These are phyloP conservation scores for Hylaea fasciaria DNA, from an alignment of 2,888 invertebrate genomes.

Conservation along the genomic window DNA sequence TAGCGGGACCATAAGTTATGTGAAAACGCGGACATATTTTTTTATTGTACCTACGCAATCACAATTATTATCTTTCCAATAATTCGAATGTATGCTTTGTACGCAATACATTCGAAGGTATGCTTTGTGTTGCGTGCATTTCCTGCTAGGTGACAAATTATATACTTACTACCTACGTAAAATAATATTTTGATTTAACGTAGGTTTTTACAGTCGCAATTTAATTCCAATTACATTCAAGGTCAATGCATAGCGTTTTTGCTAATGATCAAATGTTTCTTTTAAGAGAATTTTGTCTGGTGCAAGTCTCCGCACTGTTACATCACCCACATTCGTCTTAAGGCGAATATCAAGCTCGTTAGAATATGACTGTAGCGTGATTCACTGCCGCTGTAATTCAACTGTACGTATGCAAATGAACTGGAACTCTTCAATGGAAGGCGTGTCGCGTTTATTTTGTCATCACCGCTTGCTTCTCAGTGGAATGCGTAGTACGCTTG, in stretches of 20 bases:
- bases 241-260: constrained; percentile 36
- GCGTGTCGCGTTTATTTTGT: constrained; percentile 50
- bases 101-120: not conserved
- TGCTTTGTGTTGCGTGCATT: not conserved
- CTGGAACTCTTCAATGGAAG: constrained; percentile 61
- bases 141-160: constrained; percentile 6
- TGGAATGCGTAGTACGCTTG: constrained; percentile 45
- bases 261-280: constrained; percentile 56
- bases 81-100: not conserved
- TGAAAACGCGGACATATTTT: too few species aligned
- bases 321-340: constrained; percentile 68
- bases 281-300: constrained; percentile 68
- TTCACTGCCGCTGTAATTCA: constrained; percentile 61
- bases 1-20: too few species aligned
- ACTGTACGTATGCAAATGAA: constrained; percentile 47
- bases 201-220: constrained; percentile 3
- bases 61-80: too few species aligned
- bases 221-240: constrained; percentile 32
- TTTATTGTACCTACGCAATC: too few species aligned
- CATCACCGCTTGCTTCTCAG: constrained; percentile 38
- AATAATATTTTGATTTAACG: constrained; percentile 5
- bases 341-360: constrained; percentile 39
- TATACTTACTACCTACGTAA: not conserved
- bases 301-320: constrained; percentile 71
- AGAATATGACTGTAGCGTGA: constrained; percentile 36